These are phyloP conservation scores for Herpetotheres cachinnans DNA, from an alignment of 2,113 vertebrate species.

Conservation along the genomic window DNA sequence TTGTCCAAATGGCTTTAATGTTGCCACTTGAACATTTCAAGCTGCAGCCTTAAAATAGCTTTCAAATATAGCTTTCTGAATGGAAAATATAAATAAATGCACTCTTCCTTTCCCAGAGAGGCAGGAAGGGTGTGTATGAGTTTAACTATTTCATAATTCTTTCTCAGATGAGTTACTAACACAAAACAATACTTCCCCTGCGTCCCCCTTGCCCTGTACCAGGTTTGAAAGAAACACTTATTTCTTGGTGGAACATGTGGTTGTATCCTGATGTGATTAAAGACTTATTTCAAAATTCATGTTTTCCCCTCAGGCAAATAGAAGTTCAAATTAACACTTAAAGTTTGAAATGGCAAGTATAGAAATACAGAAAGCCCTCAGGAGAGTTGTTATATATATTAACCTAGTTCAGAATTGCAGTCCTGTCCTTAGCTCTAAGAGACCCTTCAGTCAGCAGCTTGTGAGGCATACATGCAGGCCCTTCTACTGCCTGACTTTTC, in stretches of 20 bases:
- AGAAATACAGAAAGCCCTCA: neutral
- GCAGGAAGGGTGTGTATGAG: constrained; percentile 55
- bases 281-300: neutral
- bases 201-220: rapidly evolving
- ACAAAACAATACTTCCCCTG: neutral
- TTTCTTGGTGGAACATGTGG: neutral
- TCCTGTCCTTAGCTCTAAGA: neutral
- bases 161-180: neutral
- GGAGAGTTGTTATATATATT: neutral
- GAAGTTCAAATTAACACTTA: neutral
- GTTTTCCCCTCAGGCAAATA: neutral
- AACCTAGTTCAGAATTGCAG: neutral
- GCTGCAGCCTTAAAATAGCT: constrained; percentile 45
- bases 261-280: neutral
- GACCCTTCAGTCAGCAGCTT: neutral
- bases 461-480: neutral
- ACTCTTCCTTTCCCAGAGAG: constrained; percentile 58
- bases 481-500: neutral
- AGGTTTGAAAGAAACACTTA: neutral
- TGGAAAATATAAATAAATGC: constrained; percentile 46
- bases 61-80: constrained; percentile 42
- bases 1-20: constrained; percentile 11
- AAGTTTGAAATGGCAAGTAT: neutral
- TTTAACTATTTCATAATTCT: constrained; percentile 33
- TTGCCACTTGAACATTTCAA: neutral